phyloP scores from a whole-genome alignment of 1,140 invertebrate genomes.

The Bemisia tabaci region DNA sequence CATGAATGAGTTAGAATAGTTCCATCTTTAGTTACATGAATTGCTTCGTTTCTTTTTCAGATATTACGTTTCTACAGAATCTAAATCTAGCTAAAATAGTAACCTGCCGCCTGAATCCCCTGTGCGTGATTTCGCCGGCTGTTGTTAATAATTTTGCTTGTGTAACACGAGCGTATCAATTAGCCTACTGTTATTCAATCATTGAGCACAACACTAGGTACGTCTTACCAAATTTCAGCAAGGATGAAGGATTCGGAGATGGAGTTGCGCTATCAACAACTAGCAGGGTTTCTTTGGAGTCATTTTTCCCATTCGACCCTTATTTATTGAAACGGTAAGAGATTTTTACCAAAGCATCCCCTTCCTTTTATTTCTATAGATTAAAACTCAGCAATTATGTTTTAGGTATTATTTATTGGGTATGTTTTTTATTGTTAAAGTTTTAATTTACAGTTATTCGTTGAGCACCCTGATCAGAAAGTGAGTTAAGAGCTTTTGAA shows the following conservation, averaged over 20 bases:
- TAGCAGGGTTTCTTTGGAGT: conserved; percentile 39
- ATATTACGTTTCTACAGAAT: conserved; percentile 57
- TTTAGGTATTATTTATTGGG: too few species aligned
- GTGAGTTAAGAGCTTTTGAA: too few species aligned
- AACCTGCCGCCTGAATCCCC: conserved; percentile 69
- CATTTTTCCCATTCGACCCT: conserved; percentile 71
- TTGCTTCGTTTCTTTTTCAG: conserved; percentile 38
- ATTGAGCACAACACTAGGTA: conserved; percentile 43
- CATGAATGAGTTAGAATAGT: too few species aligned
- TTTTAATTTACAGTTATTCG: too few species aligned
- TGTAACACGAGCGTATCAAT: conserved; percentile 69
- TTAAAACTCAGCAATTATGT: too few species aligned
- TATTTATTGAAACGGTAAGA: conserved; percentile 48
- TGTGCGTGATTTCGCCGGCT: conserved; percentile 57
- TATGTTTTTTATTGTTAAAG: too few species aligned
- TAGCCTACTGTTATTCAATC: conserved; percentile 82
- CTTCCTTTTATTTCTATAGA: too few species aligned
- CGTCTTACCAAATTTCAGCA: conserved; percentile 19
- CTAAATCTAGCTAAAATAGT: conserved; percentile 73
- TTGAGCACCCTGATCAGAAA: too few species aligned
- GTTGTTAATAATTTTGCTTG: conserved; percentile 73
- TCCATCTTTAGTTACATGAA: conserved; percentile 11
- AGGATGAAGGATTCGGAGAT: conserved; percentile 17
- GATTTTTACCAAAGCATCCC: too few species aligned
- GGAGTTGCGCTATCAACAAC: conserved; percentile 4